Conservation (phyloP, 1,140 invertebrate genomes). For the Cepaea nemoralis region DNA sequence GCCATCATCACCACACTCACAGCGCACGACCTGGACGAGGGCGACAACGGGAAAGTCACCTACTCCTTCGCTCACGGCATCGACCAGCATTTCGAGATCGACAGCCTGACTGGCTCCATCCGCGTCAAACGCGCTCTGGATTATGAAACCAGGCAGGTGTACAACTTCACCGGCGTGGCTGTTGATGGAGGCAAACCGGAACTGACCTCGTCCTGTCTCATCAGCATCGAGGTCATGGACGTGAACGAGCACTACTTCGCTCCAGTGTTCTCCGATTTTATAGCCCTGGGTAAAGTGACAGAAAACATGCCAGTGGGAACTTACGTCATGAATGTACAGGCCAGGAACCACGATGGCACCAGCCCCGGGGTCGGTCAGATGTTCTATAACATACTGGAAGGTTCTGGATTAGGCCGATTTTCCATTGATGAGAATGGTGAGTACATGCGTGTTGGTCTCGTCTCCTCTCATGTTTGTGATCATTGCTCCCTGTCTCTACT, state of each 20-base stretch:
- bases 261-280: slow-evolving; percentile 85
- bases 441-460: no score
- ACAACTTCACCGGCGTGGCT: slow-evolving; percentile 87
- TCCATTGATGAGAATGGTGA: slow-evolving; percentile 90
- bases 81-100: slow-evolving; percentile 81
- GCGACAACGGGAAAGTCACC: slow-evolving; percentile 80
- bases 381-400: slow-evolving; percentile 88
- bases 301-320: slow-evolving; percentile 79
- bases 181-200: slow-evolving; percentile 78
- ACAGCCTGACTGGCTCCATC: slow-evolving; percentile 85
- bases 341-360: slow-evolving; percentile 78
- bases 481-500: no score
- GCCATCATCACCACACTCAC: slow-evolving; percentile 86
- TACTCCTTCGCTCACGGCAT: slow-evolving; percentile 80
- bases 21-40: slow-evolving; percentile 89
- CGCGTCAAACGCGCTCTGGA: slow-evolving; percentile 83
- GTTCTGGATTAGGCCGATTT: slow-evolving; percentile 91
- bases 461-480: no score
- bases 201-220: slow-evolving; percentile 65
- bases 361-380: slow-evolving; percentile 76
- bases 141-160: slow-evolving; percentile 87
- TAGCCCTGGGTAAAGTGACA: slow-evolving; percentile 75
- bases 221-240: slow-evolving; percentile 88
- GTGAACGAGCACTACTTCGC: slow-evolving; percentile 91
- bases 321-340: slow-evolving; percentile 82